phyloP scores from a whole-genome alignment of 2,888 invertebrate species.

The Halictus ligatus region DNA sequence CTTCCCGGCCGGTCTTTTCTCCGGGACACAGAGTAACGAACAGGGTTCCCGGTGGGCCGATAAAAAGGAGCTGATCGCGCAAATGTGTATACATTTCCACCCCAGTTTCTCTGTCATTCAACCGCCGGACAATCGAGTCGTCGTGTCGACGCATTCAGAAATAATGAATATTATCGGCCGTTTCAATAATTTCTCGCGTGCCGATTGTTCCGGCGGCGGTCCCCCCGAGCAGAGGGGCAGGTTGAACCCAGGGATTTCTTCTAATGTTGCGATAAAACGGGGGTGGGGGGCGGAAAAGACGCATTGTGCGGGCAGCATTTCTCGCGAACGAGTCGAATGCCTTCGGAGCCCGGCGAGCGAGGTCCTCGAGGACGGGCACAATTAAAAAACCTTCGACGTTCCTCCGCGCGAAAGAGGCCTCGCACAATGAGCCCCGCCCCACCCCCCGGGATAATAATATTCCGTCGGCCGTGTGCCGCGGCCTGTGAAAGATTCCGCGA shows the following conservation, averaged over 20 bases:
- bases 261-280: background rate
- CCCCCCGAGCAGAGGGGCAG: background rate
- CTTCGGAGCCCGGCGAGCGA: background rate
- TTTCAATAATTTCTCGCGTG: slow-evolving; percentile 37
- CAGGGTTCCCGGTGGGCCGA: background rate
- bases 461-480: background rate
- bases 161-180: slow-evolving; percentile 13
- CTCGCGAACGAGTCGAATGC: background rate
- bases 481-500: slow-evolving; percentile 47
- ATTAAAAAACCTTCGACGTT: slow-evolving; percentile 41
- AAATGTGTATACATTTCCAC: slow-evolving; percentile 25
- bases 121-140: slow-evolving; percentile 22
- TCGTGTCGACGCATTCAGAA: background rate
- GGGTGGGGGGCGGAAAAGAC: background rate
- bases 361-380: slow-evolving; percentile 33
- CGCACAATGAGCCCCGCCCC: slow-evolving; percentile 14
- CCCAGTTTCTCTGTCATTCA: slow-evolving; percentile 25
- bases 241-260: background rate
- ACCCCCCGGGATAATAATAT: slow-evolving; percentile 34
- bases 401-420: background rate
- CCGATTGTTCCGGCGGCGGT: background rate
- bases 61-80: background rate
- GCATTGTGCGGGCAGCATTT: background rate
- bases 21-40: slow-evolving; percentile 16
- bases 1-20: slow-evolving; percentile 2